Percentiles rank a stretch among this genome's conserved stretches.
Conservation (phyloP, 2,888 invertebrate species). For the Ariolimax columbianus region DNA sequence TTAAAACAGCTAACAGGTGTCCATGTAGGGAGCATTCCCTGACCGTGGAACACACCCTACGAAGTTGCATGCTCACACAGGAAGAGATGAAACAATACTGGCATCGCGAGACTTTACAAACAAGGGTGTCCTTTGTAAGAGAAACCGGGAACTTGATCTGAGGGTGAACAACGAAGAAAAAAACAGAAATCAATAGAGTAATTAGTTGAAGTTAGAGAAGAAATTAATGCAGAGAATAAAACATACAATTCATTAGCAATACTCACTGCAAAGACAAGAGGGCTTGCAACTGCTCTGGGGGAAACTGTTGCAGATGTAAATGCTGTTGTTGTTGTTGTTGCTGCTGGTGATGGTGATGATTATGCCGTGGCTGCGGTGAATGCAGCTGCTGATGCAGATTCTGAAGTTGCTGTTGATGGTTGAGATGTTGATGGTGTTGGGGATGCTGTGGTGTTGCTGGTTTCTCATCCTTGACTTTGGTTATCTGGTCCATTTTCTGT, state of each 20-base stretch:
- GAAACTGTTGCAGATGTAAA: neutral
- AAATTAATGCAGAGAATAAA: neutral
- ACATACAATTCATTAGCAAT: neutral
- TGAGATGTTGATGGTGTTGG: constrained; percentile 77
- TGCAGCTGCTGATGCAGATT: constrained; percentile 84
- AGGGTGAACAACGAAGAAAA: too few species aligned
- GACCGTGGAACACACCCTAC: too few species aligned
- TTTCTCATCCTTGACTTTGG: constrained; percentile 31
- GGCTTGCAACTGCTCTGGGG: constrained; percentile 10
- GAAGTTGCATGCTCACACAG: too few species aligned
- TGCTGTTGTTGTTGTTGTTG: constrained; percentile 38
- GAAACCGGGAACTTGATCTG: too few species aligned
- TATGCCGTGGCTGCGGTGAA: constrained; percentile 81
- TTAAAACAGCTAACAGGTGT: too few species aligned
- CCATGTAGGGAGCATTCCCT: too few species aligned
- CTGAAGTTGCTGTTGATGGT: constrained; percentile 82
- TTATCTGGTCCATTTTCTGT: constrained; percentile 13
- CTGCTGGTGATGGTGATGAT: constrained; percentile 80
- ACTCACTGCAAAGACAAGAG: constrained; percentile 19
- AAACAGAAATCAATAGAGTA: too few species aligned
- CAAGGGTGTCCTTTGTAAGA: too few species aligned
- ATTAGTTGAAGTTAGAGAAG: too few species aligned
- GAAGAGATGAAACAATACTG: too few species aligned
- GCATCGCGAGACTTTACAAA: too few species aligned
- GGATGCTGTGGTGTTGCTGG: constrained; percentile 25